phyloP scores from a whole-genome alignment of 2,113 vertebrate genomes.

The Austrofundulus limnaeus region DNA sequence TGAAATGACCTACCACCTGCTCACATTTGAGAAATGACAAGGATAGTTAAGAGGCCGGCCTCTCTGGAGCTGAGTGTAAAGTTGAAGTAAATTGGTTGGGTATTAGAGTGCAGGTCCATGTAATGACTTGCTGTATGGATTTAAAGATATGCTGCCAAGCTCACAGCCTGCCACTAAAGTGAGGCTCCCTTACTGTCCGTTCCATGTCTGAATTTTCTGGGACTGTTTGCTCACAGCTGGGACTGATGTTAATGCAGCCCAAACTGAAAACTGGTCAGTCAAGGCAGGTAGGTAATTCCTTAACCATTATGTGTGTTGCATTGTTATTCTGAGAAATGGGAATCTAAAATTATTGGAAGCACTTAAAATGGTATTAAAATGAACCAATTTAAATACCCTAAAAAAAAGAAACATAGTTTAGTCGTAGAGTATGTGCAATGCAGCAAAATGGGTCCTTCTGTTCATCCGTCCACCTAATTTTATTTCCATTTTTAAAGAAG shows the following conservation, averaged over 20 bases:
- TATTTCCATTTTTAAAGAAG: too few relatives aligned
- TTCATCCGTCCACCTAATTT: too few relatives aligned
- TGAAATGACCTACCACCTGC: constrained; percentile 62
- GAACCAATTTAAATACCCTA: too few relatives aligned
- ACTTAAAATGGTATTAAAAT: too few relatives aligned
- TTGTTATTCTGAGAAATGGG: too few relatives aligned
- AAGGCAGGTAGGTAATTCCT: background rate
- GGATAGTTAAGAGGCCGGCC: constrained; percentile 41
- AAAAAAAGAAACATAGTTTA: too few relatives aligned
- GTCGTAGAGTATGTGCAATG: too few relatives aligned
- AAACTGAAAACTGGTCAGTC: background rate
- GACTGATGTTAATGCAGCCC: background rate
- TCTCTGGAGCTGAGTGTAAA: constrained; percentile 30
- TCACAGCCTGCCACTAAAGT: constrained; percentile 24
- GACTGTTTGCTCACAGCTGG: constrained; percentile 1
- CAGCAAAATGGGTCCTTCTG: too few relatives aligned
- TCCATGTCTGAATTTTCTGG: constrained; percentile 1
- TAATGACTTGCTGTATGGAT: constrained; percentile 59
- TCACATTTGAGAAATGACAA: constrained; percentile 60
- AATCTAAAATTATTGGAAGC: too few relatives aligned
- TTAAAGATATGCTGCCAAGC: constrained; percentile 59
- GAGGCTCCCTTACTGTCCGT: constrained; percentile 26
- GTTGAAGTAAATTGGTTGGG: constrained; percentile 61
- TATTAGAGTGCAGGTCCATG: constrained; percentile 63
- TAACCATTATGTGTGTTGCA: background rate